phyloP scores from a whole-genome alignment of 2,888 invertebrate species.

The Zygogramma bicolorata region DNA sequence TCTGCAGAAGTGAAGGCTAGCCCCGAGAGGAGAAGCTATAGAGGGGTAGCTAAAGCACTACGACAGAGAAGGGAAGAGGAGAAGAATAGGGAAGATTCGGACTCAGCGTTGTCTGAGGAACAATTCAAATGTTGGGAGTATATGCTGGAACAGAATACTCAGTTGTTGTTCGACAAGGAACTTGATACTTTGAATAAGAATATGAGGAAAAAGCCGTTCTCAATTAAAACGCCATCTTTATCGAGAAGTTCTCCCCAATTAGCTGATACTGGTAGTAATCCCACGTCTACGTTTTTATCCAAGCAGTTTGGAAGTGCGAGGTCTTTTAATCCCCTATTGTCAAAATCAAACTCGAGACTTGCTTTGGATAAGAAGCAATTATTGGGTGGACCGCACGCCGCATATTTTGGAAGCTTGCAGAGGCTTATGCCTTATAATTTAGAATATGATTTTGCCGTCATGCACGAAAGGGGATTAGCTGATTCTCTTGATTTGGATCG shows the following conservation, averaged over 20 bases:
- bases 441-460: slow-evolving; percentile 86
- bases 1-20: slow-evolving; percentile 67
- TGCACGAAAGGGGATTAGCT: slow-evolving; percentile 80
- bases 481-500: slow-evolving; percentile 86
- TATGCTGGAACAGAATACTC: slow-evolving; percentile 92
- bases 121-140: slow-evolving; percentile 95
- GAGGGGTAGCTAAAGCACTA: slow-evolving; percentile 74
- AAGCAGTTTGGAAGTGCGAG: slow-evolving; percentile 85
- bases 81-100: slow-evolving; percentile 69
- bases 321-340: slow-evolving; percentile 77
- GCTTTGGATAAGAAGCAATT: slow-evolving; percentile 73
- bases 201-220: slow-evolving; percentile 69
- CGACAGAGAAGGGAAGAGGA: slow-evolving; percentile 76
- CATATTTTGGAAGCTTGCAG: slow-evolving; percentile 88
- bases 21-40: slow-evolving; percentile 70
- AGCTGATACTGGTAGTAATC: slow-evolving; percentile 60
- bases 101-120: slow-evolving; percentile 80
- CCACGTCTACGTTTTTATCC: slow-evolving; percentile 72
- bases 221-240: slow-evolving; percentile 70
- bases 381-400: slow-evolving; percentile 84
- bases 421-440: slow-evolving; percentile 86
- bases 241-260: slow-evolving; percentile 81
- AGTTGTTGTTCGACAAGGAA: slow-evolving; percentile 88
- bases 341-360: slow-evolving; percentile 72
- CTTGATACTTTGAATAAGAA: slow-evolving; percentile 78